Evolutionary conservation across 2,888 invertebrate genomes (phyloP), one percentile per base, ranked within the genome.

Genomic region (Leptopterna dolabrata): DNA sequence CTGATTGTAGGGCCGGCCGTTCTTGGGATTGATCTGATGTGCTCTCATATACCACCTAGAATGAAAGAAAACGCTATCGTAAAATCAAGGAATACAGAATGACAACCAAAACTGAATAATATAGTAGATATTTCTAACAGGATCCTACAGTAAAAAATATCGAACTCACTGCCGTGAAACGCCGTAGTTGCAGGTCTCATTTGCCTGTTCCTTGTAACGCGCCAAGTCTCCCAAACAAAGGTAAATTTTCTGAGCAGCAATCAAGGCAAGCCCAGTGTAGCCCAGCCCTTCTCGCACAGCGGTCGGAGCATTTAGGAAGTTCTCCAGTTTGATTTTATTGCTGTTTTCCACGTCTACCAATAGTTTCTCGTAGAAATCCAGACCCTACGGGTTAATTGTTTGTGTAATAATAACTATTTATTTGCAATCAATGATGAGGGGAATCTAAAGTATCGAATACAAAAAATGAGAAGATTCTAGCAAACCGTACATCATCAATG

Each of bases 1-100:
- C 92, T 99, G 98, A 92, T 98, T 97, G 91, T 98, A 99, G 0
- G 98, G 97, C 90, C 97, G 94, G 82, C 98, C 98, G 93, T 98
- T 98, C 92, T 97, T 97, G 11, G 99, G 98, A 92, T 98, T 97
- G 70, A 98, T 95, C 92, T 96, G 96, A 91, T 97, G 97, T 14
- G 99, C 98, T 93, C 97, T 97, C 88, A 97, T 94, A 91, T 99
- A 99, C 95, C 96, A 98, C 91, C 96, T 95, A 92, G 87, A 91
- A 89, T 89, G 88, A 88, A 90, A 88, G 81, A 45, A n/a, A 11
- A 51, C 6, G 1, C n/a, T 11, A 51, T n/a, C 0, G 0, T 0
- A 51, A 51, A 51, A 51, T 51, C 2, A 13, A 16, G n/a, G 16
- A 16, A n/a, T 51, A 51, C 51, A 16, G 51, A 51, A n/a, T n/a